Base-by-base conservation (phyloP, 2,888 invertebrate species). In the Thymelicus lineola region DNA sequence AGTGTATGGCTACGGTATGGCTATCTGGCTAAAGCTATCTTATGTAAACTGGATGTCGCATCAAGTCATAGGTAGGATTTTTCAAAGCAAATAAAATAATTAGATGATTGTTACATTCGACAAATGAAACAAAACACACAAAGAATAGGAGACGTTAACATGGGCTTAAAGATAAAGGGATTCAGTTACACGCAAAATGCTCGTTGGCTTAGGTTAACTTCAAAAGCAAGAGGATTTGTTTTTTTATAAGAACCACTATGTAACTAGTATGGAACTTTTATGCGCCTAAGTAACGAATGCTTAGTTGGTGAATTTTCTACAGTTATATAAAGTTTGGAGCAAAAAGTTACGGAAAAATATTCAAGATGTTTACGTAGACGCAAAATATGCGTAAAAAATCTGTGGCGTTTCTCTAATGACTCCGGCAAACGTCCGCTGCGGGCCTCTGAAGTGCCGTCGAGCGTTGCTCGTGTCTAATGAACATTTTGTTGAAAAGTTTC, bases 361-460 rank as follows among this genome's bases (percentile, higher is more conserved):
- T 45, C 12, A 42, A 64, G 70, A 59, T 59, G 53, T 70, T 69
- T 58, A 57, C 57, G 42, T 59, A 20, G 57, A 69, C 20, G 42
- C 68, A 64, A 64, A 64, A 64, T 59, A 59, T 70, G 69, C 64
- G 69, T 59, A 58, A 64, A 57, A 69, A 70, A 70, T 59, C 69
- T 64, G 69, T 20, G 59, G 58, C 64, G 36, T 70, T 68, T 57
- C 59, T 70, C 64, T 70, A 70, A 70, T 70, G 69, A 70, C 63
- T 58, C 68, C 68, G 62, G 68, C 57, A 17, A 68, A 48, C 68
- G 57, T 62, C 57, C 57, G 57, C 58, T 7, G 50, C 35, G 55
- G 28, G 9, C 12, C 36, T 20, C 48, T 69, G 38, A 63, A 63
- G 63, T 38, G 17, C 66, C 57, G 20, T 57, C 57, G 46, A 61